Percentiles rank a stretch among this genome's conserved stretches.
These are phyloP conservation scores for Halesus radiatus DNA, from an alignment of 1,140 invertebrate genomes.

Conservation along the genomic window DNA sequence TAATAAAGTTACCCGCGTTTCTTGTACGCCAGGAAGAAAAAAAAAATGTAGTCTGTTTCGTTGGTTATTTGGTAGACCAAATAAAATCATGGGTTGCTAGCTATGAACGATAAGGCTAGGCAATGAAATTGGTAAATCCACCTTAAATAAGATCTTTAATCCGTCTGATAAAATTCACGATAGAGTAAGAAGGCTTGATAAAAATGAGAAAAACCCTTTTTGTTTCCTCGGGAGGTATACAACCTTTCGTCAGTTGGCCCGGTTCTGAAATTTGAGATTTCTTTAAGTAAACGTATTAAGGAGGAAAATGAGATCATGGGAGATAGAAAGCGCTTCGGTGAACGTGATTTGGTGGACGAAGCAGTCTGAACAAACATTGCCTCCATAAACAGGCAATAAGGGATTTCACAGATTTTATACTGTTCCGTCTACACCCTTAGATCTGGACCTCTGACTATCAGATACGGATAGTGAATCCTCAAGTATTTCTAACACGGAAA, in stretches of 20 bases:
- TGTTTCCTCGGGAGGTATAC: too few species aligned
- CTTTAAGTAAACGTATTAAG: neutral
- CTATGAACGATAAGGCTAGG: neutral
- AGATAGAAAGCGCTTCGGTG: neutral
- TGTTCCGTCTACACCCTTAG: neutral
- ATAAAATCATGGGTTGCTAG: neutral
- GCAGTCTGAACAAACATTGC: constrained; percentile 13
- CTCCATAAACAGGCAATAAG: constrained; percentile 30
- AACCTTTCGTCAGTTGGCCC: constrained; percentile 18
- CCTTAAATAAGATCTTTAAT: neutral
- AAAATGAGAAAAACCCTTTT: neutral
- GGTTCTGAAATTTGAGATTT: neutral
- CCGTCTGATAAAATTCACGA: neutral
- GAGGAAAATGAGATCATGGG: constrained; percentile 20
- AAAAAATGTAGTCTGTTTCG: neutral
- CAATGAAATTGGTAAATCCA: constrained; percentile 1
- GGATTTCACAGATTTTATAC: constrained; percentile 11
- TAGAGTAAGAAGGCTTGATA: neutral
- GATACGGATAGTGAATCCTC: neutral
- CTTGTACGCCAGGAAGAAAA: too few species aligned
- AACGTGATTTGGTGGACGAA: constrained; percentile 20
- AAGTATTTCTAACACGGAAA: too few species aligned
- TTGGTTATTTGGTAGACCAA: constrained; percentile 8
- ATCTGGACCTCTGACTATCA: neutral
- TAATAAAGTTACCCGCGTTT: too few species aligned